Evolutionary conservation across 2,888 invertebrate species (phyloP).

Genomic region (Aricia artaxerxes): DNA sequence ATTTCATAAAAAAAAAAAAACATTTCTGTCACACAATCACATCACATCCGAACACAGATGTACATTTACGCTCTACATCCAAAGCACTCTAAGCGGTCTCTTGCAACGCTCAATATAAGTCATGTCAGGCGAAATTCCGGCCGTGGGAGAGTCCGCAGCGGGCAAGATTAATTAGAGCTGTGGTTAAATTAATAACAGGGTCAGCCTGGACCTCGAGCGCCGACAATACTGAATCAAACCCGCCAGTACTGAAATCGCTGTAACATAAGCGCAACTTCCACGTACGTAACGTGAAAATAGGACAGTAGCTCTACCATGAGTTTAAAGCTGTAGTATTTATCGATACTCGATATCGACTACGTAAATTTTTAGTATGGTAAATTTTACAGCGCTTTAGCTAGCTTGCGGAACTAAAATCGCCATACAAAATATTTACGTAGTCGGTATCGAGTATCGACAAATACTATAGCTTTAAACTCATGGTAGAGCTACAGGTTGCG

Average conservation of each 20-base stretch:
- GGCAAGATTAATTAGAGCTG: conserved; percentile 75
- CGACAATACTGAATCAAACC: conserved; percentile 37
- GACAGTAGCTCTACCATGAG: not conserved
- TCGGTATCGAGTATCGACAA: too few relatives aligned
- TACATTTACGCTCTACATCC: not conserved
- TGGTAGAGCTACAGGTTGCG: not conserved
- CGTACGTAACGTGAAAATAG: not conserved
- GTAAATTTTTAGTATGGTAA: too few relatives aligned
- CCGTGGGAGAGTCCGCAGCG: conserved; percentile 67
- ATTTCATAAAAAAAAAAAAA: too few relatives aligned
- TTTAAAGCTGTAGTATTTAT: too few relatives aligned
- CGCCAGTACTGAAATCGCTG: not conserved
- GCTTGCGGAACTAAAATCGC: too few relatives aligned
- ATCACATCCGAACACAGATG: not conserved
- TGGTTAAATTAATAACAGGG: conserved; percentile 73
- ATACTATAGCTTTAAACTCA: too few relatives aligned
- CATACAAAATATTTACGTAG: too few relatives aligned
- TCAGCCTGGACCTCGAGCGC: conserved; percentile 47
- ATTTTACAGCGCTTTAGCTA: too few relatives aligned
- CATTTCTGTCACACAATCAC: not conserved
- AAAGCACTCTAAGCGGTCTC: not conserved
- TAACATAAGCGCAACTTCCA: not conserved
- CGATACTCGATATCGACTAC: too few relatives aligned
- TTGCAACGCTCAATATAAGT: conserved; percentile 41
- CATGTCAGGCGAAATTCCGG: conserved; percentile 49